Percentiles rank a stretch among this genome's conserved stretches.
These are phyloP conservation scores for Patagioenas fasciata DNA, from an alignment of 2,113 vertebrate genomes.

Conservation along the genomic window DNA sequence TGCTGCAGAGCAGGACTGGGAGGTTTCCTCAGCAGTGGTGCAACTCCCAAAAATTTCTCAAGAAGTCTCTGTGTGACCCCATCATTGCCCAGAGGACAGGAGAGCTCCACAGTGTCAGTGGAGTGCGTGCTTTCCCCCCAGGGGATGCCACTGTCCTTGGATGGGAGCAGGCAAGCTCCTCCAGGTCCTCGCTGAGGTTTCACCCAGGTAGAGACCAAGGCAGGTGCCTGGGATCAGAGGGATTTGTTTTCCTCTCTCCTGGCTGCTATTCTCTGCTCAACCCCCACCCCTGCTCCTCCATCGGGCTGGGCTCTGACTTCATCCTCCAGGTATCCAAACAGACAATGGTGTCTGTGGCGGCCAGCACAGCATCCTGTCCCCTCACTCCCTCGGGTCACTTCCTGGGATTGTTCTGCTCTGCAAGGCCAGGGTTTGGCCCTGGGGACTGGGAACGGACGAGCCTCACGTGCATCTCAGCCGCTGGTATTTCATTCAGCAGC, in stretches of 20 bases:
- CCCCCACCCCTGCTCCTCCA: not conserved
- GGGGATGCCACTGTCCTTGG: no score
- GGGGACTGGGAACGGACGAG: not conserved
- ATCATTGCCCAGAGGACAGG: no score
- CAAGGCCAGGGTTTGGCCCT: not conserved
- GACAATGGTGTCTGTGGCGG: not conserved
- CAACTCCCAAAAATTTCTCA: no score
- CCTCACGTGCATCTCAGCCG: accelerated
- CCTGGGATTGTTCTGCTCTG: constrained; percentile 53
- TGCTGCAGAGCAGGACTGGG: no score
- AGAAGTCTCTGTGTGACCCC: no score
- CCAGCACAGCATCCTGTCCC: constrained; percentile 50
- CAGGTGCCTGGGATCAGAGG: not conserved
- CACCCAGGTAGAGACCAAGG: no score
- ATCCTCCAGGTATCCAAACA: not conserved
- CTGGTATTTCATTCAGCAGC: not conserved
- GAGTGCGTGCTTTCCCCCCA: no score
- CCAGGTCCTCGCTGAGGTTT: no score
- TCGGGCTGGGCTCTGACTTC: not conserved
- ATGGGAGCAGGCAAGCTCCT: no score
- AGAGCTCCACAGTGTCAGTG: no score
- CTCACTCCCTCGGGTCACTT: not conserved
- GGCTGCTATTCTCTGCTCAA: not conserved
- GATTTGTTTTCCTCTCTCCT: not conserved
- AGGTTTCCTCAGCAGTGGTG: no score